Percentiles rank a stretch among this genome's conserved stretches.
Evolutionary conservation across 2,113 vertebrate species (phyloP).

Genomic region (Saccopteryx leptura): DNA sequence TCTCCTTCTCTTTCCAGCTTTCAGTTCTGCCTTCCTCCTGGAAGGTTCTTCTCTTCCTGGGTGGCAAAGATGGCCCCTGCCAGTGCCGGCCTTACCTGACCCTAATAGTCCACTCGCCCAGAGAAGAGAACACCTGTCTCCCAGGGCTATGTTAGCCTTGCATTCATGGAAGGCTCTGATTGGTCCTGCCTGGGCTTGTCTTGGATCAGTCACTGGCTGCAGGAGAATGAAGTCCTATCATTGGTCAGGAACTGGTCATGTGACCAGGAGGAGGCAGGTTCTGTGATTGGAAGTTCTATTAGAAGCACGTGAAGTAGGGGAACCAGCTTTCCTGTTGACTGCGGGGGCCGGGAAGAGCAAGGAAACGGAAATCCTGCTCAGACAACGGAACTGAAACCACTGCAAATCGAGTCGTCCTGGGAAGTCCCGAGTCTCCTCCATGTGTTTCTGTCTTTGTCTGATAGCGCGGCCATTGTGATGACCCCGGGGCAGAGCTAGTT

Average conservation of each 20-base stretch:
- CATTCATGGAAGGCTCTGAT: not conserved
- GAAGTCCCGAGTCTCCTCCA: not conserved
- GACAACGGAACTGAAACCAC: not conserved
- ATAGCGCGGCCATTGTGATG: not conserved
- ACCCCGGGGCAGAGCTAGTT: not conserved
- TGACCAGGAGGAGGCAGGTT: not conserved
- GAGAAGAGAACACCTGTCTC: not conserved
- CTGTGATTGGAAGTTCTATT: not conserved
- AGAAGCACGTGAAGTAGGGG: not conserved
- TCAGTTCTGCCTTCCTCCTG: not conserved
- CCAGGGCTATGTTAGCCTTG: rapidly evolving
- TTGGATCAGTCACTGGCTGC: not conserved
- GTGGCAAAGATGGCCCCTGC: not conserved
- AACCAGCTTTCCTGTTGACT: rapidly evolving
- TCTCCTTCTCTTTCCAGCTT: not conserved
- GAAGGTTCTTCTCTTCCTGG: not conserved
- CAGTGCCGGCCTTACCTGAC: not conserved
- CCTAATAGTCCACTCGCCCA: not conserved
- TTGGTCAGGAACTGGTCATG: not conserved
- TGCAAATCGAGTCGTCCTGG: not conserved
- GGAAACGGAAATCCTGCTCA: not conserved
- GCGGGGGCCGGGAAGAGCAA: not conserved
- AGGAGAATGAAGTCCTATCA: not conserved
- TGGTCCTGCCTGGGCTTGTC: not conserved
- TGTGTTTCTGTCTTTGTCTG: not conserved